Conservation (phyloP, 1,140 invertebrate species). For the Chrysomallon squamiferum region DNA sequence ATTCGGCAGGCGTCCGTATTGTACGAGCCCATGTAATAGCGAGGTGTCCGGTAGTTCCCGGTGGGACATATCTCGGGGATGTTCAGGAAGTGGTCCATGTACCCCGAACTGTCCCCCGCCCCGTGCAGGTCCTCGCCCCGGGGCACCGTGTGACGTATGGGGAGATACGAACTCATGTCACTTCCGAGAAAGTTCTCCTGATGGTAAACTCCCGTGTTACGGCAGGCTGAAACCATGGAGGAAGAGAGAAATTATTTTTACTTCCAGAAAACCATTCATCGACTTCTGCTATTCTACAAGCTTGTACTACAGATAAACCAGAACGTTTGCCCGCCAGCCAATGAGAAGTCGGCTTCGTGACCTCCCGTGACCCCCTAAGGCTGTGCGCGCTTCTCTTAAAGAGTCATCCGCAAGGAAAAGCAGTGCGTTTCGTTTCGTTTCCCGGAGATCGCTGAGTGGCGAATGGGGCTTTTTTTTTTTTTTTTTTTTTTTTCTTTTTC, state of each 20-base stretch:
- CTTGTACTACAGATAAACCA: constrained; percentile 3
- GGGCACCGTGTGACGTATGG: constrained; percentile 16
- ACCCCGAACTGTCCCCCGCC: constrained; percentile 40
- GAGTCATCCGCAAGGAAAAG: constrained; percentile 1
- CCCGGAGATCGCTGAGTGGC: not conserved
- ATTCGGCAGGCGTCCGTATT: constrained; percentile 53
- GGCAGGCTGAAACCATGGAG: constrained; percentile 4
- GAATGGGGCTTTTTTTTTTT: not conserved
- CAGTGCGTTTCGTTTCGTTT: constrained; percentile 1
- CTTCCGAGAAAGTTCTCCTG: not conserved
- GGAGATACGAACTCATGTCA: constrained; percentile 31
- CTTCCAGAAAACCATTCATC: constrained; percentile 5
- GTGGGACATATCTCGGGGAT: constrained; percentile 59
- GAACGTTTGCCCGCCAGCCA: constrained; percentile 2
- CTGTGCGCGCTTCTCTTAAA: not conserved
- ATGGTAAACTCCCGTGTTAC: not conserved
- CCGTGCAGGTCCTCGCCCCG: constrained; percentile 20
- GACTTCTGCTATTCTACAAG: not conserved
- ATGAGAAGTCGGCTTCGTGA: not conserved
- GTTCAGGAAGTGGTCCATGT: constrained; percentile 61
- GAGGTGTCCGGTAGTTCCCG: constrained; percentile 48
- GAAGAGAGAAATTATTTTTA: constrained; percentile 5
- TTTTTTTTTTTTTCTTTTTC: no score
- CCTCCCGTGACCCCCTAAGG: not conserved
- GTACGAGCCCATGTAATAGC: constrained; percentile 53